Evolutionary conservation across 2,888 invertebrate genomes (phyloP), one percentile per base, ranked within the genome.

Genomic region (Parasteatoda lunata): DNA sequence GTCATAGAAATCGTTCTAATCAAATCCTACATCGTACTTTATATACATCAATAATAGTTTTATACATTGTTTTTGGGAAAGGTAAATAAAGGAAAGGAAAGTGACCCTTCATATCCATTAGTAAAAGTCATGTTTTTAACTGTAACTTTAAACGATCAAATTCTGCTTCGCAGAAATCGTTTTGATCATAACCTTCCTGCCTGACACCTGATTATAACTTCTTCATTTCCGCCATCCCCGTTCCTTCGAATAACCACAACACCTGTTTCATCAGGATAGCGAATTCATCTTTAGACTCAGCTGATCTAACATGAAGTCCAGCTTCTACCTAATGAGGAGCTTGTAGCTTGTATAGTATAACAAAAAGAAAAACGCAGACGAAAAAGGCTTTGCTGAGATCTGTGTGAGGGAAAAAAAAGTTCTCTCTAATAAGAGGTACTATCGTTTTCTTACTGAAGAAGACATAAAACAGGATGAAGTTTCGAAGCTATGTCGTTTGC

Each of bases 401-500:
- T 15, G 30, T 9, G 15, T 15, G 9, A 68, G 15, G 30, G 68
- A 15, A 9, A 68, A 30, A 15, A 30, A 68, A 45, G 68, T 5
- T 30, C 59, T 59, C 59, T 59, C 59, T 15, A 68, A 45, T 45
- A 68, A 48, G 45, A 6, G 9, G 64, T 54, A 48, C 71, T 49
- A 71, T 79, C 71, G 64, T 64, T 71, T 49, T 48, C 47, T 30
- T 30, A 30, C 30, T 30, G 15, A 64, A 71, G 80, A 80, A 80
- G 80, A 73, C 80, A 80, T 80, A 80, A 80, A 80, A 80, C 80
- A 73, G 80, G 80, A 80, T 73, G 72, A 72, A 30, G 15, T 71
- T 59, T 59, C 9, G 65, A 79, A 71, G 79, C 64, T 59, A 54
- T 48, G 78, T 52, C 66, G 76, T 82, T 76, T 83, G 83, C 71